Base-by-base conservation (phyloP, 2,888 invertebrate genomes). In the Lasioglossum villosulum region DNA sequence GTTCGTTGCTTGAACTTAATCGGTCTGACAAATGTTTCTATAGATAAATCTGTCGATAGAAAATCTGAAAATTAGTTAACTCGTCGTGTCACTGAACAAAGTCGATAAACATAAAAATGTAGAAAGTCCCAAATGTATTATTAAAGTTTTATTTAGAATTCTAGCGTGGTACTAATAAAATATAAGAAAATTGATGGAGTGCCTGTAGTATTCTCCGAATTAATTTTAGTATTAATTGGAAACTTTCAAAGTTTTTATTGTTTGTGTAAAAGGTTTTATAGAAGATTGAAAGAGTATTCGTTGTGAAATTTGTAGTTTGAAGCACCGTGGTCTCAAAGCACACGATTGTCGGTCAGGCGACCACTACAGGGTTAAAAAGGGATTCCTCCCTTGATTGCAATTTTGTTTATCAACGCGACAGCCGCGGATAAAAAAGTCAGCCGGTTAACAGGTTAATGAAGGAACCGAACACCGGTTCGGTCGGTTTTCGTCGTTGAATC, bases 401-500 rank as follows among this genome's bases (percentile, higher is more conserved):
- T n/a, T 59, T n/a, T 27, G 59, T 12, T 27, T 4, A n/a, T 27
- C 27, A 27, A 63, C 16, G 63, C 12, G 59, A 63, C 27, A 30
- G 10, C 16, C 6, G 63, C 16, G 5, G 16, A 5, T 30, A 30
- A 63, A 63, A 34, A 16, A 59, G 30, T 34, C 63, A 16, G 30
- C 63, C 63, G 30, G 63, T 27, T 30, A 16, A 63, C 27, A 30
- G 63, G 68, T 34, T 68, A 68, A 68, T 23, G 19, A 68, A 72
- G 83, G 34, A 75, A 80, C 39, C 75, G 48, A 42, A 82, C 34
- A 80, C 68, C 30, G 30, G 30, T 68, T 52, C 39, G 52, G 19
- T 16, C 27, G 77, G 77, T 56, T 63, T 45, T 34, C 34, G 37
- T 23, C 45, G 45, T 27, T 27, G 83, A 75, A 83, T 84, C 82